phyloP scores from a whole-genome alignment of 2,113 vertebrate genomes.

The Rostratula benghalensis region DNA sequence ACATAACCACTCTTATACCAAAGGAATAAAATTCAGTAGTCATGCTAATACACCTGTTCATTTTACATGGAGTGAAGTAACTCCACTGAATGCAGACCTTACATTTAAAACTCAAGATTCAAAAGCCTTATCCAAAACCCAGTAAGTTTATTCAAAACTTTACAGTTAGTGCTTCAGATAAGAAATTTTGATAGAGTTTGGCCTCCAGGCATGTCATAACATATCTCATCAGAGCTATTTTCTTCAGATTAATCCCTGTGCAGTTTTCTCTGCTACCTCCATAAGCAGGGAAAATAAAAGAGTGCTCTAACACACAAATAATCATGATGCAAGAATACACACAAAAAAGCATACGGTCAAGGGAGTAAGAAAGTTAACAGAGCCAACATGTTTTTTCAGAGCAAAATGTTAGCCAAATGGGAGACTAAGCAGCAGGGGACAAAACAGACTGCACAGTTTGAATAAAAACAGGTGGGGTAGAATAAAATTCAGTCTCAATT shows the following conservation, averaged over 20 bases:
- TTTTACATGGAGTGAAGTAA: neutral
- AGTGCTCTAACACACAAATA: neutral
- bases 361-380: neutral
- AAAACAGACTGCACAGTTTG: neutral
- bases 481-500: neutral
- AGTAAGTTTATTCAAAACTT: neutral
- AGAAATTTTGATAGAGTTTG: neutral
- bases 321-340: neutral
- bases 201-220: neutral
- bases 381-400: neutral
- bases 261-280: neutral
- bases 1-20: neutral
- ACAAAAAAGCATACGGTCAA: neutral
- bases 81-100: neutral
- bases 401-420: neutral
- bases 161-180: neutral
- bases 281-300: neutral
- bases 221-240: neutral
- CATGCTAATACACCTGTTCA: neutral
- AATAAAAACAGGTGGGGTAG: neutral
- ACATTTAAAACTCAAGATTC: neutral
- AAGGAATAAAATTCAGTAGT: neutral
- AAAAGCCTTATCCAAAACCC: neutral
- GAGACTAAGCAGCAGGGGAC: neutral
- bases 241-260: neutral